Conservation (phyloP, 2,888 invertebrate species). For the Rhamphomyia laevipes region DNA sequence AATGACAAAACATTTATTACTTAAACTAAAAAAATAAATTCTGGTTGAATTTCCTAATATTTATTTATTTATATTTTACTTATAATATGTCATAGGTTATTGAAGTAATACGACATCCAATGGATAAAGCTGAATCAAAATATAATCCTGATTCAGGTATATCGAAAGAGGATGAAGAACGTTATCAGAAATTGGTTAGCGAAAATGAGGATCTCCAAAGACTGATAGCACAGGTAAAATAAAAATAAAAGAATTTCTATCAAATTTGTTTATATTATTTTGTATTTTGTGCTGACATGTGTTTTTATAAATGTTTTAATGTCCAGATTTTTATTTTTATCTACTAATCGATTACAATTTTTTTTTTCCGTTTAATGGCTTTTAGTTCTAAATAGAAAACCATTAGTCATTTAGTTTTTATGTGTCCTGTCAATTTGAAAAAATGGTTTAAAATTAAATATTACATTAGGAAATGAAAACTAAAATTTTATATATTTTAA, state of each 20-base stretch:
- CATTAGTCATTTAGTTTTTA: too few relatives aligned
- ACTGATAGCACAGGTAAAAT: slow-evolving; percentile 76
- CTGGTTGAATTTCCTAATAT: not conserved
- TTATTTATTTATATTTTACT: slow-evolving; percentile 22
- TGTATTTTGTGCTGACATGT: not conserved
- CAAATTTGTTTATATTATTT: not conserved
- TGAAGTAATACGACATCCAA: slow-evolving; percentile 80
- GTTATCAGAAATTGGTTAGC: slow-evolving; percentile 78
- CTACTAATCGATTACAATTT: too few relatives aligned
- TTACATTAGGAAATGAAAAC: too few relatives aligned
- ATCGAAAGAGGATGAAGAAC: slow-evolving; percentile 88
- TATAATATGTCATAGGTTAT: slow-evolving; percentile 51
- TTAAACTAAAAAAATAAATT: not conserved
- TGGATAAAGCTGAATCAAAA: slow-evolving; percentile 77
- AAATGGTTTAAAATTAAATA: too few relatives aligned
- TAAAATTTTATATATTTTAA: too few relatives aligned
- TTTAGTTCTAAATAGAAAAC: too few relatives aligned
- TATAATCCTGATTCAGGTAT: slow-evolving; percentile 71
- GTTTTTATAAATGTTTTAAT: too few relatives aligned
- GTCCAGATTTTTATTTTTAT: too few relatives aligned
- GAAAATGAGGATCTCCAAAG: slow-evolving; percentile 96
- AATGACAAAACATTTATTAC: not conserved
- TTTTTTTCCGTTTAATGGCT: too few relatives aligned
- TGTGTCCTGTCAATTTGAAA: too few relatives aligned
- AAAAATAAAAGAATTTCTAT: not conserved